Conservation (phyloP, 2,888 invertebrate species). For the Thymelicus lineola region DNA sequence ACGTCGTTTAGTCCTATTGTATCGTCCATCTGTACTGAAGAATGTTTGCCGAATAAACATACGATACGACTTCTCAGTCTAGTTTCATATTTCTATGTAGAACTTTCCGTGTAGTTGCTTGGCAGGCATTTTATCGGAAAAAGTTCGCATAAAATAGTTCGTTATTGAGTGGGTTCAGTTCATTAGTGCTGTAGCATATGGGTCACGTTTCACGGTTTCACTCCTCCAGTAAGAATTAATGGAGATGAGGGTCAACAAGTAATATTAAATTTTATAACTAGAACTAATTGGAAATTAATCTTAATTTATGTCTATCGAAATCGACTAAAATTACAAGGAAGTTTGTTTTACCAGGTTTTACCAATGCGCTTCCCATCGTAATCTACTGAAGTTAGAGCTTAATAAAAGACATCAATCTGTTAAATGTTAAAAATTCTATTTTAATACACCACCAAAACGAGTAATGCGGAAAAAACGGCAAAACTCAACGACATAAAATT, state of each 20-base stretch:
- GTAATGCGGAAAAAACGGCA: slow-evolving; percentile 13
- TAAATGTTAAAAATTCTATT: too few relatives aligned
- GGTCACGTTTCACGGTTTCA: too few relatives aligned
- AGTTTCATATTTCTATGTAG: slow-evolving; percentile 9
- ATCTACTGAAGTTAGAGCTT: too few relatives aligned
- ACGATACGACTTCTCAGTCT: slow-evolving; percentile 4
- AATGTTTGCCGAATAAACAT: slow-evolving; percentile 29
- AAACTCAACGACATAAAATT: slow-evolving; percentile 29
- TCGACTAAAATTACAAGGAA: too few relatives aligned
- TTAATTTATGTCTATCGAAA: too few relatives aligned
- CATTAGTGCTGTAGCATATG: not conserved
- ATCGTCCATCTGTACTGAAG: slow-evolving; percentile 19
- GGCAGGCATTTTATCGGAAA: not conserved
- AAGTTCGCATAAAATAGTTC: not conserved
- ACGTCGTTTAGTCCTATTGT: slow-evolving; percentile 30
- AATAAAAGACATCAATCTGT: too few relatives aligned
- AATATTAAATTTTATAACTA: too few relatives aligned
- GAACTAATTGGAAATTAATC: too few relatives aligned
- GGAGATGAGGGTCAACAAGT: too few relatives aligned
- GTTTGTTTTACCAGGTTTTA: too few relatives aligned
- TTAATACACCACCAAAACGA: not conserved
- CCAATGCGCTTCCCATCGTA: too few relatives aligned
- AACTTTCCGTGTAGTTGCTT: slow-evolving; percentile 7
- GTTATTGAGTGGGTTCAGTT: not conserved
- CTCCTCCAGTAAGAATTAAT: too few relatives aligned